Evolutionary conservation across 2,797 vertebrate species (phyloP), one percentile per base, ranked within the genome.

Genomic region (Crenichthys baileyi): DNA sequence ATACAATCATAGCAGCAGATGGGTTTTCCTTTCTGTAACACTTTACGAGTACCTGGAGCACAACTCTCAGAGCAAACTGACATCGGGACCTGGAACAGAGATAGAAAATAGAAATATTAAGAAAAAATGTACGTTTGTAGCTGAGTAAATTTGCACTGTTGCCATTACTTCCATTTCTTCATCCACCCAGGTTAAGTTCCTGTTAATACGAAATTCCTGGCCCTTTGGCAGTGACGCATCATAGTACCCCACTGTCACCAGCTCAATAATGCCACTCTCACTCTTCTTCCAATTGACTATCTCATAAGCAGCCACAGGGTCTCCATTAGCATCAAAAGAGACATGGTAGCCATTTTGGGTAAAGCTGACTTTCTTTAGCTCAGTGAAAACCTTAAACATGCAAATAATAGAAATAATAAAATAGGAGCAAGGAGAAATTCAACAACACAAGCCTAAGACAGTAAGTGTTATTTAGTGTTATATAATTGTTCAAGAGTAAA

Each of bases 1-100:
- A 95, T 79, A 87, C 95, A 96, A 75, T 96, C 94, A 80, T 94
- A 95, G 85, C 95, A 96, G 83, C 95, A 95, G 70, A 77, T 75
- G 39, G 92, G 94, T 79, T 83, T 93, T 80, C 92, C 93, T 88
- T 88, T 93, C 79, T 92, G 92, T 51, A 88, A 74, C 39, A 93
- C 89, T 84, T 95, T 95, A 20, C 89, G 92, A 73, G 91, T 93
- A 48, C 94, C 94, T 79, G 68, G 44, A 71, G 46, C 46, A 29
- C 68, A 71, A 50, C 68, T 71, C 46, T 50, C 68, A 29, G 68
- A 89, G 80, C 94, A 95, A 75, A 93, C 90, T 70, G 94, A 95
- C 68, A 83, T 70, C 11, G 93, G 94, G 0, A 94, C 90, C 93
- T 95, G 81, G 0, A 0, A 81, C 36, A 39, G 13, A 61, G 2